Base-by-base conservation (phyloP, 1,140 invertebrate species). In the Harlomillsia oculata region DNA sequence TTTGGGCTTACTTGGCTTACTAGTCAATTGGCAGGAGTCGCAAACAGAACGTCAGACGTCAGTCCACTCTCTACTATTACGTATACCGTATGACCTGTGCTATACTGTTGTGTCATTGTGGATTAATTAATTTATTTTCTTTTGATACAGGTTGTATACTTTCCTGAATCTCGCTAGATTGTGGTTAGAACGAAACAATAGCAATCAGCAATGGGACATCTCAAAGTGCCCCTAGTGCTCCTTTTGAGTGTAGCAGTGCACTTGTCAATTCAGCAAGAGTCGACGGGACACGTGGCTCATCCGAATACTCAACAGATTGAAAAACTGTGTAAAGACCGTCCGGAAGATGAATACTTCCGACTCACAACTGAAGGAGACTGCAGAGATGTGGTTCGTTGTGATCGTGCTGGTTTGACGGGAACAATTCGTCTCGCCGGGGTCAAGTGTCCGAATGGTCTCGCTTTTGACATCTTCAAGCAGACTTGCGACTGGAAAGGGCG, bases 401-500 rank as follows among this genome's bases (percentile, higher is more conserved):
- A 91, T 81, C 82, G 82, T 76, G 87, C 85, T 68, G 85, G 76
- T 69, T 84, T 89, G 75, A 85, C 83, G 70, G 86, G 86, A 58
- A 80, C 82, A 52, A 89, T 82, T 68, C 80, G 89, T 69, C 77
- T 92, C 72, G 87, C 88, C 52, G 82, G 84, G 53, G 86, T 93
- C 63, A 78, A 83, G 67, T 95, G 90, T 73, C 87, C 89, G 59
- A 83, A 81, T 68, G 88, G 89, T 72, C 78, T 95, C 69, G 87
- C 87, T 68, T 95, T 95, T 77, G 90, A 95, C 81, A 86, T 95
- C 71, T 83, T 89, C 74, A 80, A 88, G 68, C 89, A 95, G 73
- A 92, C 89, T 62, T 94, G 90, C 77, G 89, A 93, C 76, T 95
- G 89, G 88, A 93, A 90, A 80, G 82, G 85, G 68, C 84, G 90